Conservation (phyloP, 2,113 vertebrate genomes). For the Erinaceus europaeus region DNA sequence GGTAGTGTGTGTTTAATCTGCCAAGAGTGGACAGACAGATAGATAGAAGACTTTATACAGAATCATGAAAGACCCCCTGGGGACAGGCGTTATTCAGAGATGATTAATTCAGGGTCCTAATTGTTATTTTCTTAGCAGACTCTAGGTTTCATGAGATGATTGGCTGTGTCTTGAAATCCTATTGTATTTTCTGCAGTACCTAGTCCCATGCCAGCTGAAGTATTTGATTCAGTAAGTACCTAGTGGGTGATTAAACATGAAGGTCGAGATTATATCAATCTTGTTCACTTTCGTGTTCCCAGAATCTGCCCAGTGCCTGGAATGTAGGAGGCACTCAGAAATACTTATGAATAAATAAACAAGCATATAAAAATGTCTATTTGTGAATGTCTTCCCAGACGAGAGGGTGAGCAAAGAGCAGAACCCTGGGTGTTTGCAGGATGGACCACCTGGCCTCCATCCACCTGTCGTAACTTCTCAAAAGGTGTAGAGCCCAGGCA, state of each 20-base stretch:
- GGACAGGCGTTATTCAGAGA: neutral
- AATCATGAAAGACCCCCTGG: neutral
- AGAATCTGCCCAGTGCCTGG: neutral
- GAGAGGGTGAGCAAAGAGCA: neutral
- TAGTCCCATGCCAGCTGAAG: neutral
- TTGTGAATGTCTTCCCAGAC: neutral
- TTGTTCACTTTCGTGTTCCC: neutral
- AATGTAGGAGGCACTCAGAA: neutral
- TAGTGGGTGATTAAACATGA: neutral
- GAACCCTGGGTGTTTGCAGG: neutral
- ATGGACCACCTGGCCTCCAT: too few relatives aligned
- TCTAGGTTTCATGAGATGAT: neutral
- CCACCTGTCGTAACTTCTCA: neutral
- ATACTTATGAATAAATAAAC: neutral
- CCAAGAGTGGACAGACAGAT: neutral
- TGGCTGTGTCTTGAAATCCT: neutral
- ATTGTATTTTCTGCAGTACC: neutral
- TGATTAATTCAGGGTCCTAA: neutral
- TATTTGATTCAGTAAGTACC: neutral
- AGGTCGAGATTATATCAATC: neutral
- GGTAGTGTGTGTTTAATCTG: neutral
- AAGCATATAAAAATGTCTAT: neutral
- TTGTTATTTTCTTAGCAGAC: neutral
- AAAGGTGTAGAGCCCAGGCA: fast-evolving
- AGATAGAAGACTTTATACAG: neutral